Percentiles rank a stretch among this genome's conserved stretches.
Evolutionary conservation across 2,113 vertebrate genomes (phyloP).

Genomic region (Scopus umbretta): DNA sequence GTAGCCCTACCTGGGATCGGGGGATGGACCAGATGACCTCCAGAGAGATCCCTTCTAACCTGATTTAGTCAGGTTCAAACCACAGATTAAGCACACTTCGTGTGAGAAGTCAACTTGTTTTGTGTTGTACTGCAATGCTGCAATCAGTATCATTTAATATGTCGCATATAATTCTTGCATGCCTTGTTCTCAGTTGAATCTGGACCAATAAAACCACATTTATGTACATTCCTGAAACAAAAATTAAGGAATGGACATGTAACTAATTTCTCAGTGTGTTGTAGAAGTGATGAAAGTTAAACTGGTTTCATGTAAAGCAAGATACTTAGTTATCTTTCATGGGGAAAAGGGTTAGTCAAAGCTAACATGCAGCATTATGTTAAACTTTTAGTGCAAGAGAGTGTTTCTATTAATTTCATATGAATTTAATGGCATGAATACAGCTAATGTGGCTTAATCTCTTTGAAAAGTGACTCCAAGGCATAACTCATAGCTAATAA

Average conservation of each 20-base stretch:
- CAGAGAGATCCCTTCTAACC: neutral
- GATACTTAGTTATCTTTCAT: neutral
- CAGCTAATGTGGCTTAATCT: neutral
- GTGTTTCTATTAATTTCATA: neutral
- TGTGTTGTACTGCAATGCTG: neutral
- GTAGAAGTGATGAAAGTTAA: neutral
- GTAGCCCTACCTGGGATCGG: accelerated
- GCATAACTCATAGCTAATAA: neutral
- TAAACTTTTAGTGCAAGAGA: neutral
- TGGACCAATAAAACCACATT: neutral
- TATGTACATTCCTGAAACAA: neutral
- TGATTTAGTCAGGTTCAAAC: neutral
- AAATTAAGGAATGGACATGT: neutral
- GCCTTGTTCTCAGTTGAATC: neutral
- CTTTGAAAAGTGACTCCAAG: slow-evolving; percentile 3
- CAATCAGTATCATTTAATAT: neutral
- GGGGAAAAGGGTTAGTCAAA: neutral
- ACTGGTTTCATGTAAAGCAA: neutral
- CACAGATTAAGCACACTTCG: neutral
- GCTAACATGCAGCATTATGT: neutral
- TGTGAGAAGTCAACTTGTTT: neutral
- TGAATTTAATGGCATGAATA: neutral
- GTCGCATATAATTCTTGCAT: neutral
- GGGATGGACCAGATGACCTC: neutral
- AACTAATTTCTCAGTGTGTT: neutral